phyloP scores from a whole-genome alignment of 2,888 invertebrate genomes.

The Neria commutata region DNA sequence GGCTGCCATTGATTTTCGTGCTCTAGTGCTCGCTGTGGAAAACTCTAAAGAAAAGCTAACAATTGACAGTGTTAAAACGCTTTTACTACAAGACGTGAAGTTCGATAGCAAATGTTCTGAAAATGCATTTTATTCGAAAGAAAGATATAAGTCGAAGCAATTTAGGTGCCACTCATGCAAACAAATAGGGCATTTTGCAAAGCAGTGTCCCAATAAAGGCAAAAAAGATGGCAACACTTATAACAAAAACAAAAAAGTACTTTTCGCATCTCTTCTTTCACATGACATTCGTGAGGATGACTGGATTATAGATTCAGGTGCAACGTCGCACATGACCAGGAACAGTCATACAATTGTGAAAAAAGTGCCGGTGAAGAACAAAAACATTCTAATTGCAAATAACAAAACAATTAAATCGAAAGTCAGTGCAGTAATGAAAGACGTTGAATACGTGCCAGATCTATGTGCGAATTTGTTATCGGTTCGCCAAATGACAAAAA shows the following conservation, averaged over 20 bases:
- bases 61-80: constrained; percentile 14
- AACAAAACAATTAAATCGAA: constrained; percentile 20
- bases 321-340: constrained; percentile 23
- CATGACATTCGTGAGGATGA: constrained; percentile 14
- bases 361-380: constrained; percentile 5
- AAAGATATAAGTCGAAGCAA: background rate
- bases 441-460: constrained; percentile 15
- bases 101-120: constrained; percentile 14
- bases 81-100: no score
- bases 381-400: constrained; percentile 24
- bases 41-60: constrained; percentile 19
- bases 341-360: constrained; percentile 7
- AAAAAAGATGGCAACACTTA: constrained; percentile 3
- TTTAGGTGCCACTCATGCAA: constrained; percentile 23
- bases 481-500: no score
- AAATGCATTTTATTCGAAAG: constrained; percentile 20
- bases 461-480: background rate
- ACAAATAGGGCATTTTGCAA: constrained; percentile 17
- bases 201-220: constrained; percentile 2
- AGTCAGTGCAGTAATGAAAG: constrained; percentile 15
- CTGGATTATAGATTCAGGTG: constrained; percentile 25
- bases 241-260: background rate
- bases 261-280: background rate
- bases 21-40: constrained; percentile 21
- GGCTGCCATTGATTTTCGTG: constrained; percentile 19